Conservation (phyloP, 2,888 invertebrate genomes). For the Salticus scenicus region DNA sequence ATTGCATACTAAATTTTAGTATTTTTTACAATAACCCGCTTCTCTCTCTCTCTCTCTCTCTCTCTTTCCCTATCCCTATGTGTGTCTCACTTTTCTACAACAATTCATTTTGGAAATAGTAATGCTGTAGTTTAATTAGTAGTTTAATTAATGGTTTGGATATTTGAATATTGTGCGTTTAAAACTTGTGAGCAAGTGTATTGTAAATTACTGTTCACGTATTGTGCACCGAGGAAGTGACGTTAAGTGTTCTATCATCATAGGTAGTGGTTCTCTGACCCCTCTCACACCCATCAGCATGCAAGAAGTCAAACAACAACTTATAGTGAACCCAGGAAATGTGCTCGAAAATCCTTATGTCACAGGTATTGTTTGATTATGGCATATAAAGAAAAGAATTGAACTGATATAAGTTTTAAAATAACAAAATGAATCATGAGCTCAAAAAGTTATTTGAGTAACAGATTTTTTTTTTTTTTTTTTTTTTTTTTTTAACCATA, state of each 20-base stretch:
- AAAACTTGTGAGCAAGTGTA: not conserved
- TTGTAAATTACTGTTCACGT: not conserved
- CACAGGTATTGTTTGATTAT: constrained; percentile 35
- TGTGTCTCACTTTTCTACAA: not conserved
- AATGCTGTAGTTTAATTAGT: not conserved
- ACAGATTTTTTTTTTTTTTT: too few species aligned
- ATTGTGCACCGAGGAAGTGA: constrained; percentile 53
- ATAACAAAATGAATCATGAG: too few species aligned
- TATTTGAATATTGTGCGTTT: not conserved
- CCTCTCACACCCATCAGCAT: constrained; percentile 84
- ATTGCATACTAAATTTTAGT: too few species aligned
- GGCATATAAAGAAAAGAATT: too few species aligned
- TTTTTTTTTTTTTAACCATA: too few species aligned
- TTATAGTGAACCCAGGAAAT: constrained; percentile 61
- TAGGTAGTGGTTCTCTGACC: constrained; percentile 81
- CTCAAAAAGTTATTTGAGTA: too few species aligned
- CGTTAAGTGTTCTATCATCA: constrained; percentile 44
- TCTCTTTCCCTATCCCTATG: not conserved
- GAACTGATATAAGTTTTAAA: too few species aligned
- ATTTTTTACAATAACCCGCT: too few species aligned
- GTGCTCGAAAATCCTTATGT: constrained; percentile 52
- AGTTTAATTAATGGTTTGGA: not conserved
- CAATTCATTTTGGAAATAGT: too few species aligned
- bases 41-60: too few species aligned
- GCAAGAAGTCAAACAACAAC: constrained; percentile 82